These are phyloP conservation scores for Drosophila suboccidentalis DNA, from an alignment of 2,888 invertebrate genomes.

Conservation along the genomic window DNA sequence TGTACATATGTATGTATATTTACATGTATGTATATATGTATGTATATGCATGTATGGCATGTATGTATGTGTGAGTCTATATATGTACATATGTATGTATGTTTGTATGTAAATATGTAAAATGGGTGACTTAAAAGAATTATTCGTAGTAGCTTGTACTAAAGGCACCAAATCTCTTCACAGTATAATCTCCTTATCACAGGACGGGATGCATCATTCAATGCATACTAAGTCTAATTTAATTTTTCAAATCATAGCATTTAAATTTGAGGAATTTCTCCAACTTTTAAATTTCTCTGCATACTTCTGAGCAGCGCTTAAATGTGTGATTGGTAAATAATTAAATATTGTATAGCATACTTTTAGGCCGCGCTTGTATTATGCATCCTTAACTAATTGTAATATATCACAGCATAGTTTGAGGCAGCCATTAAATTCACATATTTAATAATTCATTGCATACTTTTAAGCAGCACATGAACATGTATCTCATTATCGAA, in stretches of 20 bases:
- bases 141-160: not conserved
- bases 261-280: not conserved
- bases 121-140: not conserved
- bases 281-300: not conserved
- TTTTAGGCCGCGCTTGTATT: not conserved
- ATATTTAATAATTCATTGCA: slow-evolving; percentile 1
- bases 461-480: not conserved
- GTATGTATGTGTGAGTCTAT: not conserved
- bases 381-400: not conserved
- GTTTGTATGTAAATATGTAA: not conserved
- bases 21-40: slow-evolving; percentile 22
- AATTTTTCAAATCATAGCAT: not conserved
- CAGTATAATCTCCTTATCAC: not conserved
- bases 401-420: slow-evolving; percentile 9
- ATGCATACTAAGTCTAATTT: not conserved
- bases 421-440: not conserved
- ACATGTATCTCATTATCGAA: not conserved
- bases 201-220: not conserved
- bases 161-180: not conserved
- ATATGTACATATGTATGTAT: not conserved
- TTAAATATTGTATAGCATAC: not conserved
- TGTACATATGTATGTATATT: slow-evolving; percentile 2
- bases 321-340: not conserved
- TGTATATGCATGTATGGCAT: not conserved
- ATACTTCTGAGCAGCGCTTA: not conserved